Base-by-base conservation (phyloP, 2,797 vertebrate genomes). In the Petrocephalus schoutedeni region DNA sequence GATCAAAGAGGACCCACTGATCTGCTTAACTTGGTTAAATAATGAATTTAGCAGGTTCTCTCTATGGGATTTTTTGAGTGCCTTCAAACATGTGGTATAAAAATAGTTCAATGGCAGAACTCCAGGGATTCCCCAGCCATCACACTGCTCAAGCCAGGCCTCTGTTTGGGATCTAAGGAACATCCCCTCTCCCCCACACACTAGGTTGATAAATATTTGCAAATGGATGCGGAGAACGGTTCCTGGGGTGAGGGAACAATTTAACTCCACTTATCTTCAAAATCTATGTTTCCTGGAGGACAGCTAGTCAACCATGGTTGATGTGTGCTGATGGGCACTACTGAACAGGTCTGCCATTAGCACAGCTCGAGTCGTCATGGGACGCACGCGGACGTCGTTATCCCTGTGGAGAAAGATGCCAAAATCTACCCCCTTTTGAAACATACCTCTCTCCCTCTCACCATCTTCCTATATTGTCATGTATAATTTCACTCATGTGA, bases 81-180 rank as follows among this genome's bases (percentile, higher is more conserved):
- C 88, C 89, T 77, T 93, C 49, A 51, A 51, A 9, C 12, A 71
- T 71, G 28, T 71, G 64, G 64, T 89, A 91, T 92, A 92, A 95
- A 84, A 95, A 95, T 93, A 94, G 90, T 95, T 94, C 94, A 94
- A 94, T 94, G 94, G 93, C 92, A 92, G 91, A 74, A 94, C 94
- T 93, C 93, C 91, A 90, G 93, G 94, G 93, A 88, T 91, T 91
- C 88, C 89, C 86, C 93, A 93, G 94, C 93, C 91, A 92, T 92
- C 92, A 91, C 92, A 92, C 93, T 92, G 89, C 41, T 51, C 89
- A 87, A 88, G 90, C 90, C 90, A 91, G 90, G 90, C 92, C 92
- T 92, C 89, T 87, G 88, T 89, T 91, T 93, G 91, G 90, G 91
- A 91, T 89, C 90, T 88, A 90, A 84, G 23, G 58, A 28, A 84